Evolutionary conservation across 2,113 vertebrate genomes (phyloP), one percentile per base, ranked within the genome.

Genomic region (Egretta garzetta): DNA sequence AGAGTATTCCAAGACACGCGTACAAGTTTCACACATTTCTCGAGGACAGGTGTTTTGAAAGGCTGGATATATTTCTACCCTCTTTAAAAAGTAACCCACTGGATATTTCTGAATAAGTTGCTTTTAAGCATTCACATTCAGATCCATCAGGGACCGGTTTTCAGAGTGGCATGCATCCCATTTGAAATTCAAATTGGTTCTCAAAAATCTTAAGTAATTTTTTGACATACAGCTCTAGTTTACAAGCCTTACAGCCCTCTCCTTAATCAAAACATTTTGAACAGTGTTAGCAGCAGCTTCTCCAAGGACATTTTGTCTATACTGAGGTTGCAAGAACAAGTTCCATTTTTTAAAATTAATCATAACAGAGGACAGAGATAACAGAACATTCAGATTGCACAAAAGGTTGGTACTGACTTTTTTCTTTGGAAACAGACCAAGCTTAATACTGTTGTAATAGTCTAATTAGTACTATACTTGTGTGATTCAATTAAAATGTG

Each of bases 361-460:
- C 66, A 39, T 50, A 89, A 74, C 7, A 32, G 50, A 95, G 59
- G 24, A 94, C 50, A 88, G 81, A 94, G 79, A 53, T 52, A 91
- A 96, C 53, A 88, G 23, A 35, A 77, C 22, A 84, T 80, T 83
- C 79, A 88, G 72, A 96, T 68, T 85, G 94, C 88, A 97, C 67
- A 90, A 87, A 92, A 88, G 47, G 80, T 60, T 85, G 82, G 79
- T 47, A 80, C 7, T 18, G 83, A 91, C 55, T 47, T 77, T 85
- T 77, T 86, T 80, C 77, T 89, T 37, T 67, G 23, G 79, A 52
- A 91, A 86, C 71, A 58, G 67, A 81, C 28, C 27, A 91, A 39
- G 28, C 58, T 70, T 77, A 97, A 95, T 73, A 94, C 63, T 91
- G 82, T 12, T 50, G 80, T 86, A 80, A 85, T 8, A 52, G 45